These are phyloP conservation scores for Zophobas atratus DNA, from an alignment of 1,140 invertebrate genomes.

Conservation along the genomic window DNA sequence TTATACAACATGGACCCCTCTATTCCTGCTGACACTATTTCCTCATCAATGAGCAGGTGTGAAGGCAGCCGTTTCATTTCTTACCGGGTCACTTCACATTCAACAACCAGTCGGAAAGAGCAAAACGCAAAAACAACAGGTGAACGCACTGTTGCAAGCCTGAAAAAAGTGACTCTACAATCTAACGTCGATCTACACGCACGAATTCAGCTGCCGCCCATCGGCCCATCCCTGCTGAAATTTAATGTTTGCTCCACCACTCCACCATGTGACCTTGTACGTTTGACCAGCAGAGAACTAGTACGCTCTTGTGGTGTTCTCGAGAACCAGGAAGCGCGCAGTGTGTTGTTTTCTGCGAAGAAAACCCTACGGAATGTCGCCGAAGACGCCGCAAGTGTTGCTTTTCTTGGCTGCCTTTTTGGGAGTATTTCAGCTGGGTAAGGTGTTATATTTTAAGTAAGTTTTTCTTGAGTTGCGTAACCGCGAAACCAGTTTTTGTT, in stretches of 20 bases:
- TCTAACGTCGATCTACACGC: background rate
- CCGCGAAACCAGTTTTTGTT: background rate
- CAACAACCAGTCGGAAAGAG: background rate
- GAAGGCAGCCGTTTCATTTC: background rate
- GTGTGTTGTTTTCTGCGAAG: background rate
- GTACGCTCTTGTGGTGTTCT: constrained; percentile 4
- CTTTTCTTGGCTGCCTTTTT: background rate
- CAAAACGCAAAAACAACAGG: background rate
- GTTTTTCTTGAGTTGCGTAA: background rate
- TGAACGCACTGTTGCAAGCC: background rate
- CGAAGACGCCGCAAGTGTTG: background rate
- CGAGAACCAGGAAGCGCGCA: constrained; percentile 19
- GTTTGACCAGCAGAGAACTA: background rate
- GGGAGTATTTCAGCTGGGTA: background rate
- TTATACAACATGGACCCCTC: background rate
- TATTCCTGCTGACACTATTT: constrained; percentile 1
- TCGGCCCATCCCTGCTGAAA: background rate
- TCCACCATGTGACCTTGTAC: constrained; percentile 19
- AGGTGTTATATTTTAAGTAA: background rate
- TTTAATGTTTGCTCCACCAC: background rate
- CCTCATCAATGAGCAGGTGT: constrained; percentile 11
- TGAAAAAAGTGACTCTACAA: background rate
- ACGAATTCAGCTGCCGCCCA: constrained; percentile 16
- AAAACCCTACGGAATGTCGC: background rate
- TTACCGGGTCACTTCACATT: constrained; percentile 23